Evolutionary conservation across 23 tunicate species (phyloP).

Genomic region (Styela clava): DNA sequence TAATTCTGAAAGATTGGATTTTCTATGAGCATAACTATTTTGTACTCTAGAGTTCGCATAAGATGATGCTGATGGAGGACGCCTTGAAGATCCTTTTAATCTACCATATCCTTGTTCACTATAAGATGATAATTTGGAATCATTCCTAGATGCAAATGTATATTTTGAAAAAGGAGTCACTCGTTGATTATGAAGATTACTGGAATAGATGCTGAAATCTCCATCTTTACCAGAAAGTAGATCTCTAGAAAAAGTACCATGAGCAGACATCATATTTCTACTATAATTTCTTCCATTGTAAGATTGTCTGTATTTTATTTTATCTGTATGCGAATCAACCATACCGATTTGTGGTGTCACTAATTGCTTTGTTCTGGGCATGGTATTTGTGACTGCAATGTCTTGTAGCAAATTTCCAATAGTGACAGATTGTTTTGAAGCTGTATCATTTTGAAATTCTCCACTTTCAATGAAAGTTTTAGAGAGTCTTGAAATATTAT

Average conservation of each 20-base stretch:
- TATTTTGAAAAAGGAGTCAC: not conserved
- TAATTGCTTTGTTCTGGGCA: conserved; percentile 39
- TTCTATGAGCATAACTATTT: not conserved
- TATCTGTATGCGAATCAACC: not conserved
- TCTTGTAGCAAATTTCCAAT: conserved; percentile 1
- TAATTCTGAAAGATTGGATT: not conserved
- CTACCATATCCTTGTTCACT: not conserved
- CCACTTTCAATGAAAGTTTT: not conserved
- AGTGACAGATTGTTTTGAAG: not conserved
- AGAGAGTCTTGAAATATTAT: not conserved
- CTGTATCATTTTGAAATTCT: not conserved
- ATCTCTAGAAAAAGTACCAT: not conserved
- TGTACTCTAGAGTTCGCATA: not conserved
- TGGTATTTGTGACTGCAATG: conserved; percentile 41
- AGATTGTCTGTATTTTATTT: not conserved
- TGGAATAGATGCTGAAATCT: not conserved
- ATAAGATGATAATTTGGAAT: not conserved
- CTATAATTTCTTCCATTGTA: not conserved
- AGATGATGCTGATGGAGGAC: conserved; percentile 1
- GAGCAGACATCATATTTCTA: not conserved
- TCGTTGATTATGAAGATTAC: conserved; percentile 3
- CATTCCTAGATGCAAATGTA: not conserved
- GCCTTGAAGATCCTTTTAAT: conserved; percentile 14
- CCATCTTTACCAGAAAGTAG: not conserved
- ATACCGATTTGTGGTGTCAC: conserved; percentile 26